A percentile compares a stretch with the other conserved stretches of the same genome.
These are phyloP conservation scores for Hiodon alosoides DNA, from an alignment of 2,113 vertebrate species.

Conservation along the genomic window DNA sequence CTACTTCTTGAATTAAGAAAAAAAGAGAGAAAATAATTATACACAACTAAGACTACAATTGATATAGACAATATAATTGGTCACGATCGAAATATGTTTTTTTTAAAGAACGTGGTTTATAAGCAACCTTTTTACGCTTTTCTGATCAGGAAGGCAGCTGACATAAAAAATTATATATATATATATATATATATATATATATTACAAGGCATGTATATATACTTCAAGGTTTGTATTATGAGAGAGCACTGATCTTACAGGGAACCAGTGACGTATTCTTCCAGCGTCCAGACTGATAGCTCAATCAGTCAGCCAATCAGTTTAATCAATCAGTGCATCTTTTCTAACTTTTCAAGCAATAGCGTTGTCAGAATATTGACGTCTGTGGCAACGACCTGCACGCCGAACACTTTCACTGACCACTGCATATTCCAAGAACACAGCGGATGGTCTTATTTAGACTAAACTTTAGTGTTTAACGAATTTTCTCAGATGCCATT, in stretches of 20 bases:
- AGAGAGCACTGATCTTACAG: neutral
- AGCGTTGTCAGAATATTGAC: constrained; percentile 54
- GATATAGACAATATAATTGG: too few relatives aligned
- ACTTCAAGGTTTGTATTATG: neutral
- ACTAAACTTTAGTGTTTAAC: too few relatives aligned
- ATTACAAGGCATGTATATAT: neutral
- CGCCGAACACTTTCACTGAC: constrained; percentile 34
- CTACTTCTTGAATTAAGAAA: too few relatives aligned
- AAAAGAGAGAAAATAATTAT: too few relatives aligned
- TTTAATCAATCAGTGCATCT: constrained; percentile 72
- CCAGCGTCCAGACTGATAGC: constrained; percentile 61
- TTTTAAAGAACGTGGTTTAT: too few relatives aligned
- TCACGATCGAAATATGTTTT: too few relatives aligned
- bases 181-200: too few relatives aligned
- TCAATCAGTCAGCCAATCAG: constrained; percentile 74
- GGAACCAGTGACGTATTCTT: neutral
- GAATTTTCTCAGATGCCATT: too few relatives aligned
- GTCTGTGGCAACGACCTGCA: constrained; percentile 38
- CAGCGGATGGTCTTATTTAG: neutral
- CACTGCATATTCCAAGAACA: neutral
- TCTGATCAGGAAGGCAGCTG: too few relatives aligned
- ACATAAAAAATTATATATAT: too few relatives aligned
- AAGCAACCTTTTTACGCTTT: too few relatives aligned
- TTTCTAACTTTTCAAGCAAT: constrained; percentile 63
- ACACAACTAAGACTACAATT: too few relatives aligned